Base-by-base conservation (phyloP, 2,113 vertebrate genomes). In the Orthonyx spaldingii region DNA sequence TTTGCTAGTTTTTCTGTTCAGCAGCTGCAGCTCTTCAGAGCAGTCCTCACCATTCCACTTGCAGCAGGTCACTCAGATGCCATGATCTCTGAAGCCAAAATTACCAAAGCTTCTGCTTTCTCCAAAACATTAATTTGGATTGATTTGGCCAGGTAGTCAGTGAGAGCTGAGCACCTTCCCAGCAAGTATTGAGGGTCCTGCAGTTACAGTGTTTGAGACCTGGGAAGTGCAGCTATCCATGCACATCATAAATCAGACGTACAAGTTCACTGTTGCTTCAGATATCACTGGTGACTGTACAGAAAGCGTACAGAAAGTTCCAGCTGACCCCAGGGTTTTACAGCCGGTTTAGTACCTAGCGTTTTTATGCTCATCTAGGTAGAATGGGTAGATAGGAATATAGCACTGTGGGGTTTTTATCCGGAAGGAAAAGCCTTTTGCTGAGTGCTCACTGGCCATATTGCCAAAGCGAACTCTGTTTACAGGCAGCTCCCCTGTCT, bases 211-310 rank as follows among this genome's bases (percentile, higher is more conserved):
- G 26, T 37, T 57, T 65, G 69, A 75, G 39, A 24, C 2, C 11
- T 60, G 27, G 21, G 32, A 69, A 65, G 9, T 27, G 18, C 65
- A 78, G 22, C 49, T 85, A 16, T 16, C 30, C 22, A 3, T 10
- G 11, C 32, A 17, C 33, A 56, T 60, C 33, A 20, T 39, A 59
- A 63, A 69, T 44, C 27, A 57, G 10, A 2, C 0, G 1, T 9
- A 12, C 15, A 22, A 55, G 39, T 39, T 66, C 0, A 0, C 64
- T 30, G 44, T 30, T 64, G 44, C 27, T 71, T 49, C 53, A 42
- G 15, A 3, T 59, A 28, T 41, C 24, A 17, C 24, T 4, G 9
- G 20, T 39, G 57, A 68, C 32, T 0, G 0, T 20, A 49, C 5
- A 71, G 66, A 68, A 78, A 49, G 35, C 1, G 0, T 10, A 55